Base-by-base conservation (phyloP, 2,797 vertebrate species). In the Bufotes viridis region DNA sequence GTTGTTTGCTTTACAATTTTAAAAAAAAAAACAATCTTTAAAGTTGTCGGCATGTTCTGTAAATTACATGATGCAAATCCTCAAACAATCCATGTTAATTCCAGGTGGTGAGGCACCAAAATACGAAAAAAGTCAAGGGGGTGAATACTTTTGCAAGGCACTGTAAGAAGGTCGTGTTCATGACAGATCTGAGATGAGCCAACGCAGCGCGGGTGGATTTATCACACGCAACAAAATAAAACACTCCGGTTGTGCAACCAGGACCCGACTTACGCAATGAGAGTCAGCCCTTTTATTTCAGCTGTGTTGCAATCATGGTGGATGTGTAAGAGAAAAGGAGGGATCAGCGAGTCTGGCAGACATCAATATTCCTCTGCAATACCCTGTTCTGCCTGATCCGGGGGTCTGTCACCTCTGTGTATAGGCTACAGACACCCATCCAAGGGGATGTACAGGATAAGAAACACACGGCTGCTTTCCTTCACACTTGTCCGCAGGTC, bases 301-400 rank as follows among this genome's bases (percentile, higher is more conserved):
- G 75, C 15, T 79, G 82, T 88, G 87, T 84, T 80, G 87, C 87
- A 88, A 88, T 65, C 78, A 10, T 51, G 82, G 55, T 72, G 69
- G 78, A 87, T 72, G 61, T 69, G 22, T 85, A 12, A 80, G 29
- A 17, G 55, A 15, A 72, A 29, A 58, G 20, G 13, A n/a, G 26
- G 78, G 85, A 79, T 72, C 60, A 61, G 53, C 6, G n/a, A 15
- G 8, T 58, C 67, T 58, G 55, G 26, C 63, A 20, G 61, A 53
- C 24, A n/a, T 67, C 34, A 1, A 5, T 17, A 42, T 26, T 15
- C 49, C 7, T 17, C 3, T 49, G 11, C 60, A 9, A 5, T 8
- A 15, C 42, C 58, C 57, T 78, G n/a, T 15, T 7, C 9, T 55
- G n/a, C 24, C 3, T 0, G 55, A 1, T 8, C 22, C n/a, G n/a